Percentiles rank a stretch among this genome's conserved stretches.
Evolutionary conservation across 2,113 vertebrate genomes (phyloP).

Genomic region (Engystomops pustulosus): DNA sequence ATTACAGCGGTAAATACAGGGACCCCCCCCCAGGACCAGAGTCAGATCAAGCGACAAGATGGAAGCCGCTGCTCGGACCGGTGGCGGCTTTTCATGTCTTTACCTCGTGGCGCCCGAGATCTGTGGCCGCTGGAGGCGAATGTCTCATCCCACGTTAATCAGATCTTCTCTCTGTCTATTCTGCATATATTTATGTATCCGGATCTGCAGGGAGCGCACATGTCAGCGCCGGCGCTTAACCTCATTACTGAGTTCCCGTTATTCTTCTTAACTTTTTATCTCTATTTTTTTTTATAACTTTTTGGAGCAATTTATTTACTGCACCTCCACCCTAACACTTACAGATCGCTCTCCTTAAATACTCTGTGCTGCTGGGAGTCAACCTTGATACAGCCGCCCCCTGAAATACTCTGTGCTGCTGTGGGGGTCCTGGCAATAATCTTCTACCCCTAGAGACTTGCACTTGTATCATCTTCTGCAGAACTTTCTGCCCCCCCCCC

Average conservation of each 20-base stretch:
- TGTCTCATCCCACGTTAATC: constrained; percentile 57
- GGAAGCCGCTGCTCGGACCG: constrained; percentile 35
- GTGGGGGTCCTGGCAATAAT: too few relatives aligned
- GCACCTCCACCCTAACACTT: too few relatives aligned
- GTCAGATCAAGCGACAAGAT: constrained; percentile 55
- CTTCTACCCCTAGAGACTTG: too few relatives aligned
- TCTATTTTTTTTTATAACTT: neutral
- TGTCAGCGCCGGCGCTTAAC: neutral
- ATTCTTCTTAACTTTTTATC: neutral
- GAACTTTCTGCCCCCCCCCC: too few relatives aligned
- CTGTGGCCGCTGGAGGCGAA: constrained; percentile 48
- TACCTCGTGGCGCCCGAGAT: constrained; percentile 56
- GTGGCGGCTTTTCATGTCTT: constrained; percentile 50
- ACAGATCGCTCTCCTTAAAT: too few relatives aligned
- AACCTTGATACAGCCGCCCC: too few relatives aligned
- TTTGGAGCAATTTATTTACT: neutral
- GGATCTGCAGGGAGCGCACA: constrained; percentile 45
- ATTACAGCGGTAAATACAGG: constrained; percentile 54
- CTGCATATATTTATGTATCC: constrained; percentile 55
- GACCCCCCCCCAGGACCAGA: neutral
- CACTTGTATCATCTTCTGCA: too few relatives aligned
- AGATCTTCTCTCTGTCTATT: constrained; percentile 53
- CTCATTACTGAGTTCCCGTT: constrained; percentile 40
- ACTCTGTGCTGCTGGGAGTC: too few relatives aligned
- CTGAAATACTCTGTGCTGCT: too few relatives aligned